Evolutionary conservation across 2,113 vertebrate genomes (phyloP).

Genomic region (Catharus bicknelli): DNA sequence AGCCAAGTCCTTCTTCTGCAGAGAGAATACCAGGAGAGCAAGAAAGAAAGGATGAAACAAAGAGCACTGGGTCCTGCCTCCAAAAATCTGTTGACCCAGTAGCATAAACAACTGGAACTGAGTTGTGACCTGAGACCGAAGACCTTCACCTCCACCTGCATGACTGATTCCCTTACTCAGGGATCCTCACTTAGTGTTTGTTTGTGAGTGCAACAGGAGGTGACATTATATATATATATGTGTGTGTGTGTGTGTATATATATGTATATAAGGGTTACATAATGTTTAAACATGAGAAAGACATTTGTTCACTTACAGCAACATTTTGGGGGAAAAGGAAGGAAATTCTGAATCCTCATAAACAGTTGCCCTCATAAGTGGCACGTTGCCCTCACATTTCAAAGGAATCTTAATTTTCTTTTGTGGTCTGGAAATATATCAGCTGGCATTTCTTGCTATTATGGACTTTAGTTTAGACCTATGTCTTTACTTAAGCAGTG

Average conservation of each 20-base stretch:
- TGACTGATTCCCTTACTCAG: background rate
- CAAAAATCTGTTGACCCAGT: background rate
- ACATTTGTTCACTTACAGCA: background rate
- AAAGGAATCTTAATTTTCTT: conserved; percentile 30
- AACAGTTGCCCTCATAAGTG: background rate
- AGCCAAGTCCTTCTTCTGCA: background rate
- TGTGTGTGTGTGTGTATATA: too few relatives aligned
- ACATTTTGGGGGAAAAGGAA: background rate
- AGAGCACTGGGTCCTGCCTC: background rate
- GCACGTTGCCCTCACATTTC: background rate
- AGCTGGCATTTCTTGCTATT: background rate
- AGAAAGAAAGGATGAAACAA: background rate
- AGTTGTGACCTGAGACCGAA: background rate
- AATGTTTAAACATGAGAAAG: background rate
- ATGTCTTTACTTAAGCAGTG: conserved; percentile 35
- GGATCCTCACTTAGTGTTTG: background rate
- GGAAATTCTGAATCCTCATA: background rate
- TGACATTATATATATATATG: too few relatives aligned
- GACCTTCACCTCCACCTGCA: background rate
- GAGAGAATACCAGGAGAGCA: background rate
- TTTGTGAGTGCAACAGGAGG: background rate
- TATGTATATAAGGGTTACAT: background rate
- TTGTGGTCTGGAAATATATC: background rate
- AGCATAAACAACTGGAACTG: background rate
- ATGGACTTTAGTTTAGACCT: background rate